Conservation (phyloP, 2,888 invertebrate genomes). For the Lepeophtheirus nordmannii region DNA sequence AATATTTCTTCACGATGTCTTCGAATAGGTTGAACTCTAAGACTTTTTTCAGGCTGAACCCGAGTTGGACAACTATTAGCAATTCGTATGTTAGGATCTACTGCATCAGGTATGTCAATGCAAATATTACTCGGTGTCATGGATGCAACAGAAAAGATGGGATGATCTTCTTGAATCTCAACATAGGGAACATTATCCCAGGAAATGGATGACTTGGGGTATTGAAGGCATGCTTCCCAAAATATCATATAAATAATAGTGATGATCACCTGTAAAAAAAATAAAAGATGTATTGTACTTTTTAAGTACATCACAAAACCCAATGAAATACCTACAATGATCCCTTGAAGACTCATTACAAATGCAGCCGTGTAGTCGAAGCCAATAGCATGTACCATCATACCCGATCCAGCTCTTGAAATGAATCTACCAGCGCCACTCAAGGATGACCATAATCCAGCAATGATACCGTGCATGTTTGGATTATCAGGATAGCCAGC, state of each 20-base stretch:
- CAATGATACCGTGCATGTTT: slow-evolving; percentile 29
- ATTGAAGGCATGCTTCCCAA: not conserved
- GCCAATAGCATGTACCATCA: slow-evolving; percentile 29
- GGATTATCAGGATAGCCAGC: slow-evolving; percentile 29
- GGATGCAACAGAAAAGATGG: too few relatives aligned
- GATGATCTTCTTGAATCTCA: too few relatives aligned
- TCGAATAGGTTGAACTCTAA: not conserved
- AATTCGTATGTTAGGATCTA: not conserved
- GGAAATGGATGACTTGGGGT: too few relatives aligned
- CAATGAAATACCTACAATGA: slow-evolving; percentile 27
- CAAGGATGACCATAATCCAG: slow-evolving; percentile 30
- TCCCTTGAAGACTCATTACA: slow-evolving; percentile 27
- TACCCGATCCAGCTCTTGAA: slow-evolving; percentile 29
- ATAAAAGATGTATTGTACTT: not conserved
- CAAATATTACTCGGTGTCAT: not conserved
- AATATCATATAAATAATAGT: not conserved
- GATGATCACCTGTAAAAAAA: not conserved
- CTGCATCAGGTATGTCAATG: not conserved
- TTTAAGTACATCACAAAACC: not conserved
- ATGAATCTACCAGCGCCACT: slow-evolving; percentile 30
- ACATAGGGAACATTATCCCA: too few relatives aligned
- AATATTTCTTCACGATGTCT: not conserved
- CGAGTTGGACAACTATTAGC: not conserved
- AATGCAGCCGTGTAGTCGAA: slow-evolving; percentile 28
- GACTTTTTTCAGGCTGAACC: not conserved